Conservation (phyloP, 2,888 invertebrate genomes). For the Hydroisotoma schaefferi region DNA sequence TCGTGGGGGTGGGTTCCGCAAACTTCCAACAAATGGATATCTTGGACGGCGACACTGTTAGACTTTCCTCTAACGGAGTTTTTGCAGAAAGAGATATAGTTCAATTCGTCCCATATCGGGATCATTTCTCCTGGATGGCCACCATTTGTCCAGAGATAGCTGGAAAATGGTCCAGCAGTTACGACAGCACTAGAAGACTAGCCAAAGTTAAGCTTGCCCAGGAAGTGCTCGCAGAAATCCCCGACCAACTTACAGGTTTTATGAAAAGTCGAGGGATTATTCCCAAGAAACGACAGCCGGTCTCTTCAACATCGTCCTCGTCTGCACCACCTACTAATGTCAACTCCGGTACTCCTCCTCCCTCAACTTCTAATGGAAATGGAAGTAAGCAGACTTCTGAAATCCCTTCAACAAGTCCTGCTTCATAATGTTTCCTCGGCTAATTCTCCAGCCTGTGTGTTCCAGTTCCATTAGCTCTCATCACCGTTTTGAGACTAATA, state of each 20-base stretch:
- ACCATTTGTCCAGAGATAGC: slow-evolving; percentile 44
- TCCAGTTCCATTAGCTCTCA: too few relatives aligned
- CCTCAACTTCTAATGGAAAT: slow-evolving; percentile 16
- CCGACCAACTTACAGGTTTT: slow-evolving; percentile 55
- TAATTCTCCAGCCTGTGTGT: too few relatives aligned
- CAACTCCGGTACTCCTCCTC: slow-evolving; percentile 8
- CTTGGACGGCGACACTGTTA: slow-evolving; percentile 55
- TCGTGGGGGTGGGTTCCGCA: slow-evolving; percentile 58
- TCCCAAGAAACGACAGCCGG: slow-evolving; percentile 50
- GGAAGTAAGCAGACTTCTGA: background rate
- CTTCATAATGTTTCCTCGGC: too few relatives aligned
- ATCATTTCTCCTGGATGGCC: slow-evolving; percentile 43
- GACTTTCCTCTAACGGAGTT: slow-evolving; percentile 50
- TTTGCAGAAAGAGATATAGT: slow-evolving; percentile 60
- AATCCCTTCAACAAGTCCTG: background rate
- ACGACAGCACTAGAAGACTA: slow-evolving; percentile 38
- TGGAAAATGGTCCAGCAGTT: slow-evolving; percentile 43
- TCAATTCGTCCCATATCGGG: slow-evolving; percentile 57
- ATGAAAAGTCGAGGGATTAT: slow-evolving; percentile 55
- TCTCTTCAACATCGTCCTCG: slow-evolving; percentile 6
- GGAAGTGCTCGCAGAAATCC: slow-evolving; percentile 60
- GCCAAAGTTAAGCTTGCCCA: slow-evolving; percentile 54
- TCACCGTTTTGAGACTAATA: too few relatives aligned
- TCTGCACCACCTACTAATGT: background rate
- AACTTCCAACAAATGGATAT: slow-evolving; percentile 59